Conservation (phyloP, 2,888 invertebrate species). For the Drosophila stalkeri region DNA sequence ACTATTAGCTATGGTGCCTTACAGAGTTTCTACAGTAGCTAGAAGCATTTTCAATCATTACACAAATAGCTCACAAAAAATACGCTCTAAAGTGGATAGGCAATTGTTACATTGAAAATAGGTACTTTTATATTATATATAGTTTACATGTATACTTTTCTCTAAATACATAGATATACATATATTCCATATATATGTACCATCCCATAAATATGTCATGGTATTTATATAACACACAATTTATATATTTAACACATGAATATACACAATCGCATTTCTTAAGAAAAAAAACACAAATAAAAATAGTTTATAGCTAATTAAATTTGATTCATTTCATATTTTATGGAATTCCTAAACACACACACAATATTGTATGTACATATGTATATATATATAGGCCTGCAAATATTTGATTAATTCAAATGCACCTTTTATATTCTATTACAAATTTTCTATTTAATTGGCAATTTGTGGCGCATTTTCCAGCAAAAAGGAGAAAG, state of each 20-base stretch:
- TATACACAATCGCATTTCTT: not conserved
- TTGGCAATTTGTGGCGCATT: constrained; percentile 36
- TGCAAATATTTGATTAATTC: constrained; percentile 3
- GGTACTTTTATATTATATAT: not conserved
- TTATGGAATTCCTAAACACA: not conserved
- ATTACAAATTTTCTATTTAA: constrained; percentile 7
- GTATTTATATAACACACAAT: not conserved
- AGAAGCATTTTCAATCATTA: not conserved
- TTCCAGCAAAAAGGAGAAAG: constrained; percentile 16
- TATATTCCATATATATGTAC: too few relatives aligned
- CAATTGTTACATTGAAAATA: not conserved
- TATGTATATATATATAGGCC: not conserved
- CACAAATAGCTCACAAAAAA: not conserved
- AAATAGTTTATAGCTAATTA: not conserved
- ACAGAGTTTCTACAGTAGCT: too few relatives aligned
- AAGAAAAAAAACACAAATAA: not conserved
- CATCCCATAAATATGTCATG: not conserved
- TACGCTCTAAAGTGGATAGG: not conserved
- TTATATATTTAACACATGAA: not conserved
- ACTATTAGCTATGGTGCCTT: not conserved
- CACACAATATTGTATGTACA: not conserved
- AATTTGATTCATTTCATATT: not conserved
- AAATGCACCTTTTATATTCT: not conserved
- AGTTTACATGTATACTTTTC: not conserved
- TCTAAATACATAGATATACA: not conserved